phyloP scores from a whole-genome alignment of 1,140 invertebrate genomes.

The Vanessa tameamea region DNA sequence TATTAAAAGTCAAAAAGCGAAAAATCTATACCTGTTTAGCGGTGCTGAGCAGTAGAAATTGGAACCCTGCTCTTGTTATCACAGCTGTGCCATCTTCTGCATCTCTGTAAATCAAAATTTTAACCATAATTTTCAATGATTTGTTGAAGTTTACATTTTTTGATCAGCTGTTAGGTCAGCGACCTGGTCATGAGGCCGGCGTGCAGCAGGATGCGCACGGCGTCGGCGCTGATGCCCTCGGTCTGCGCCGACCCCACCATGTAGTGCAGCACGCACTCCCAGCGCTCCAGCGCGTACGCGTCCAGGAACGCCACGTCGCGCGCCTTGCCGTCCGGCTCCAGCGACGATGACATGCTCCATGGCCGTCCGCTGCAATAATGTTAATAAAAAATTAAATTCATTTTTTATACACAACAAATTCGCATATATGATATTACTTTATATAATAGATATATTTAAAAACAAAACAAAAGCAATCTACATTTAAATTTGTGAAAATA shows the following conservation, averaged over 20 bases:
- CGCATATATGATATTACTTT: too few relatives aligned
- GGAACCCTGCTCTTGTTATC: slow-evolving; percentile 96
- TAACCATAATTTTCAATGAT: background rate
- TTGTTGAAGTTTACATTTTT: background rate
- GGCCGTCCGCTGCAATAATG: slow-evolving; percentile 84
- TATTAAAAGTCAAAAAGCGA: too few relatives aligned
- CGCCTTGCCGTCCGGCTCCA: slow-evolving; percentile 93
- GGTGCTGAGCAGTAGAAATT: slow-evolving; percentile 96
- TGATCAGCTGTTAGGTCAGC: too few relatives aligned
- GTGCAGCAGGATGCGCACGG: slow-evolving; percentile 94
- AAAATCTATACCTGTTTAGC: slow-evolving; percentile 85
- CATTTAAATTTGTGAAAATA: background rate
- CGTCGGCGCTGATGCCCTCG: slow-evolving; percentile 95
- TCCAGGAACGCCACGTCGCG: slow-evolving; percentile 94
- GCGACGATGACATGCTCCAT: slow-evolving; percentile 92
- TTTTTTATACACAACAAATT: too few relatives aligned
- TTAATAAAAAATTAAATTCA: background rate
- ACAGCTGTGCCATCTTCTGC: slow-evolving; percentile 91
- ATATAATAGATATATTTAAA: too few relatives aligned
- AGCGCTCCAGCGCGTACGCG: slow-evolving; percentile 95
- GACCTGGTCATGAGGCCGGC: slow-evolving; percentile 94
- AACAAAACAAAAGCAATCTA: too few relatives aligned
- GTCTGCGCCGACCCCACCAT: slow-evolving; percentile 93
- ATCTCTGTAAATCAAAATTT: slow-evolving; percentile 77
- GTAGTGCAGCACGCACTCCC: slow-evolving; percentile 98